Evolutionary conservation across 2,797 vertebrate genomes (phyloP).

Genomic region (Sebastes vulpes): DNA sequence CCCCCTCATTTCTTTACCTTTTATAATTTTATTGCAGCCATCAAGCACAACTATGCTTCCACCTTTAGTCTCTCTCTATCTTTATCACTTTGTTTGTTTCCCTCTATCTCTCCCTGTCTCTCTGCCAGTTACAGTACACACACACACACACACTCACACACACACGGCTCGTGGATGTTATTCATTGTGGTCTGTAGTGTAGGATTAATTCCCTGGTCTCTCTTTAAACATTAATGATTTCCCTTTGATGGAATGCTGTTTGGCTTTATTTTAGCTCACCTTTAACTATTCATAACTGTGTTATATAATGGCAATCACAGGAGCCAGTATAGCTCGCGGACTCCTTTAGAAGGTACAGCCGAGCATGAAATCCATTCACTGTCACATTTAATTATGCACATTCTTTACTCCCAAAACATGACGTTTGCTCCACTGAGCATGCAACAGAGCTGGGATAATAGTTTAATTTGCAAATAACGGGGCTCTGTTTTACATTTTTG

Average conservation of each 20-base stretch:
- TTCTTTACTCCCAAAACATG: constrained; percentile 43
- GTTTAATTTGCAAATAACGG: constrained; percentile 42
- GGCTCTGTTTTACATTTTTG: constrained; percentile 1
- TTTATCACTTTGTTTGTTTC: background rate
- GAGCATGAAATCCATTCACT: constrained; percentile 62
- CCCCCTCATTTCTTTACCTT: background rate
- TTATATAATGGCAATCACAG: constrained; percentile 66
- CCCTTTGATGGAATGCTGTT: constrained; percentile 72
- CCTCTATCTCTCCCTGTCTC: background rate
- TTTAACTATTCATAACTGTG: constrained; percentile 76
- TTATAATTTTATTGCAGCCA: background rate
- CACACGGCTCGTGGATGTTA: constrained; percentile 33
- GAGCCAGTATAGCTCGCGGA: constrained; percentile 9
- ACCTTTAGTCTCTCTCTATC: background rate
- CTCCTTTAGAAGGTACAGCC: constrained; percentile 47
- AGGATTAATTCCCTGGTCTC: constrained; percentile 58
- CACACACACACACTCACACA: background rate
- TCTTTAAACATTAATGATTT: constrained; percentile 76
- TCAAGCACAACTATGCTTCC: background rate
- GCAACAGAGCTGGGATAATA: constrained; percentile 44
- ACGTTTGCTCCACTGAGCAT: constrained; percentile 35
- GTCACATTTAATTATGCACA: constrained; percentile 62
- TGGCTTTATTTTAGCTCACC: constrained; percentile 73
- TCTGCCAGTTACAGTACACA: background rate
- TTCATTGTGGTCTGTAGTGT: constrained; percentile 53